Evolutionary conservation across 2,797 vertebrate genomes (phyloP), one percentile per base, ranked within the genome.

Genomic region (Aselliscus stoliczkanus): DNA sequence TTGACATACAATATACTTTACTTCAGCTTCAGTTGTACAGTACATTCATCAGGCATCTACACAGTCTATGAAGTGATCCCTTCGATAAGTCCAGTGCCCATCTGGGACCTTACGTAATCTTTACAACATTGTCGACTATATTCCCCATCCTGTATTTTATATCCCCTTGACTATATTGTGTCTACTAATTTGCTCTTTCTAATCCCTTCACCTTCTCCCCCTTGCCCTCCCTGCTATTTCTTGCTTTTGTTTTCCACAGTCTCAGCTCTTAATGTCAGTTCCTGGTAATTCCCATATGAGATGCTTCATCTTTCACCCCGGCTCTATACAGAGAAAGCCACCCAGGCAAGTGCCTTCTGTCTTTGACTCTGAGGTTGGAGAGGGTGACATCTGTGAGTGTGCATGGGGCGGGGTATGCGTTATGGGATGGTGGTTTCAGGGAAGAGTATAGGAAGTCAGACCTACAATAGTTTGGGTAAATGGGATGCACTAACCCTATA

Each of bases 231-330:
- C 13, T 67, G 15, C 25, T 83, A 5, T 58, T 75, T 65, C 8
- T 14, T 79, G 52, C 29, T 93, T 93, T 92, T 42, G 10, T 87
- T 37, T 70, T 62, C 70, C 47, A 89, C 37, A 64, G 25, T 15
- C 21, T 86, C 29, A 31, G 62, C 2, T 69, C 13, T 79, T 91
- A 84, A 31, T 95, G n/a, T 2, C 15, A 18, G 2, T 58, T 44
- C 39, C 94, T 83, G 15, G 14, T 60, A 85, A 73, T 5, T 52
- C 5, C 13, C 3, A 15, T n/a, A 42, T 21, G n/a, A 93, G 25
- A 14, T 56, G 4, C 8, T 1, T 52, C 13, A 14, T 82, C 23
- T 50, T 88, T 56, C 64, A 56, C 31, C 23, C 7, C 12, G 56
- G 13, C 17, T 81, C 10, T 58, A 27, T 15, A 27, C 10, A 76